Evolutionary conservation across 2,888 invertebrate species (phyloP), one percentile per base, ranked within the genome.

Genomic region (Acrobeloides nanus): DNA sequence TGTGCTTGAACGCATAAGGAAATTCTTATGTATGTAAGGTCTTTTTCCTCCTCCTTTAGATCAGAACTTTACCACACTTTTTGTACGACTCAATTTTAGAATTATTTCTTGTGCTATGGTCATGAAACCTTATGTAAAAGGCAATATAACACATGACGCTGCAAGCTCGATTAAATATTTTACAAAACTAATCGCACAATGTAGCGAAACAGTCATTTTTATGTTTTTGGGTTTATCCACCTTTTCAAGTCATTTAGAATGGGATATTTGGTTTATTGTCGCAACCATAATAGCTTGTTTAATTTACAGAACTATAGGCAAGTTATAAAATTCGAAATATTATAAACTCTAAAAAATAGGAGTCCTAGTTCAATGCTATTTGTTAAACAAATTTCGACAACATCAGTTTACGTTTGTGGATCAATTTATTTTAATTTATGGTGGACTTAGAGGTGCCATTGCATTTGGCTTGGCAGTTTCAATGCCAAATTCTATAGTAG

Each of bases 191-290:
- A 76, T 93, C 66, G 89, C 90, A 50, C 89, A 89, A 5, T 7
- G 25, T 20, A 20, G 21, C 4, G 45, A 44, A 47, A 44, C 45
- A 3, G 45, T 95, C 74, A 93, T 95, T 74, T 95, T 95, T 79
- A 90, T 95, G 89, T 92, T 95, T 79, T 82, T 95, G 49, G 95
- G 95, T 7, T 88, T 93, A 23, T 89, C 92, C 18, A 92, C 93
- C 0, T 87, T 77, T 32, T 88, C 88, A 3, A 38, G 37, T 23
- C 21, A 58, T n/a, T 50, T 46, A 12, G 34, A 53, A 23, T 55
- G 37, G 31, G 55, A 59, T 27, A 24, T 24, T 15, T 25, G 37
- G 15, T 56, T 51, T 38, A 86, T 93, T 58, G 67, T 89, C 48
- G 81, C 88, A 70, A 90, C 59, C 1, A 25, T 59, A 8, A 38